phyloP scores from a whole-genome alignment of 2,113 vertebrate genomes.

The Hydrolagus affinis region DNA sequence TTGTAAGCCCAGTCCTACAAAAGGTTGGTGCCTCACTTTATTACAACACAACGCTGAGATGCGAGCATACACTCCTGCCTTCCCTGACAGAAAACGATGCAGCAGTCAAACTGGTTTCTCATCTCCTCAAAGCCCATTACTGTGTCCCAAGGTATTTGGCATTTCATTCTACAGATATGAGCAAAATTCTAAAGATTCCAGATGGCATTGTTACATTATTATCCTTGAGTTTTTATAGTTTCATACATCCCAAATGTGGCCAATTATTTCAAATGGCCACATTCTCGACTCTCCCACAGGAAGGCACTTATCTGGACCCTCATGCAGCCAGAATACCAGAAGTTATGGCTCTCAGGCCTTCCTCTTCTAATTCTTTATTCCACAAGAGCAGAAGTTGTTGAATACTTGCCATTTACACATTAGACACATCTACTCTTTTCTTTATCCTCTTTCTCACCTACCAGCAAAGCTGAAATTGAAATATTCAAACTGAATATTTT shows the following conservation, averaged over 20 bases:
- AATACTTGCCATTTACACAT: background rate
- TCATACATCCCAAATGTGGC: background rate
- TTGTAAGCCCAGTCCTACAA: too few species aligned
- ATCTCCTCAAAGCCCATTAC: background rate
- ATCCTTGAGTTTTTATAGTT: background rate
- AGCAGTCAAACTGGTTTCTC: background rate
- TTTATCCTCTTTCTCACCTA: background rate
- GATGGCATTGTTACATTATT: too few species aligned
- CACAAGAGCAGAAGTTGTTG: background rate
- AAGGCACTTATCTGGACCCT: background rate
- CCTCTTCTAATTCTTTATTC: background rate
- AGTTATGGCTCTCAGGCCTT: background rate
- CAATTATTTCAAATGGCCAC: background rate
- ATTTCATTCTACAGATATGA: background rate
- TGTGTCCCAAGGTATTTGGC: background rate
- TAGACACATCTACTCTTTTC: background rate
- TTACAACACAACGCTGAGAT: too few species aligned
- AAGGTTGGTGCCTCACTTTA: too few species aligned
- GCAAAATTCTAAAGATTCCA: background rate
- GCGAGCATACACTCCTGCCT: too few species aligned
- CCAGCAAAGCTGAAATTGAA: background rate
- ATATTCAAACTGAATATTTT: too few species aligned
- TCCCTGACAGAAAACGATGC: too few species aligned
- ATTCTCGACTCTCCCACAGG: background rate
- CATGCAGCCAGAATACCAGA: background rate